These are phyloP conservation scores for Falco rusticolus DNA, from an alignment of 2,797 vertebrate genomes.

Conservation along the genomic window DNA sequence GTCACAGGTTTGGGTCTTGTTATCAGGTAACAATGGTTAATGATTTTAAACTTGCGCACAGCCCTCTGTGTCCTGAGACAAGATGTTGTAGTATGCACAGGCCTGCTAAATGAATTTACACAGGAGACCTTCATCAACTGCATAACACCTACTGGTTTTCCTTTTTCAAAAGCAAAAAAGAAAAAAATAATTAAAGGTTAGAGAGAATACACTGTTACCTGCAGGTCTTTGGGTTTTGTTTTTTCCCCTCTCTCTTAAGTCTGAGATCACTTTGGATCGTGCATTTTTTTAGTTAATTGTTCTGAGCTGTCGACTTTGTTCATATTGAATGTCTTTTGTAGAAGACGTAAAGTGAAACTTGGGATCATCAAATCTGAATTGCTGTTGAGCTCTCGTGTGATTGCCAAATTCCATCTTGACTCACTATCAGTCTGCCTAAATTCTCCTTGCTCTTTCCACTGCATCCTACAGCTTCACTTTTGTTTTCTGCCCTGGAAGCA, in stretches of 20 bases:
- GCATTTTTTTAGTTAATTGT: not conserved
- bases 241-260: not conserved
- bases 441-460: not conserved
- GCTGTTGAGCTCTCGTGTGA: not conserved
- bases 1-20: not conserved
- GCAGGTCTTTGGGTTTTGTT: not conserved
- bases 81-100: not conserved
- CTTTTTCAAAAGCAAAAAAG: not conserved
- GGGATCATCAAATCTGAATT: not conserved
- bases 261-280: not conserved
- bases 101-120: not conserved
- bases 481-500: not conserved
- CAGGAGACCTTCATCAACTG: not conserved
- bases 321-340: not conserved
- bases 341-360: not conserved
- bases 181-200: not conserved
- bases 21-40: not conserved
- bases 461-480: not conserved
- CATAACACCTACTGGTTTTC: not conserved
- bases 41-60: conserved; percentile 36
- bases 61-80: not conserved
- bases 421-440: not conserved
- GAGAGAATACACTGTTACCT: not conserved
- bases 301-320: not conserved
- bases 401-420: not conserved